Evolutionary conservation across 2,797 vertebrate genomes (phyloP).

Genomic region (Melanogrammus aeglefinus): DNA sequence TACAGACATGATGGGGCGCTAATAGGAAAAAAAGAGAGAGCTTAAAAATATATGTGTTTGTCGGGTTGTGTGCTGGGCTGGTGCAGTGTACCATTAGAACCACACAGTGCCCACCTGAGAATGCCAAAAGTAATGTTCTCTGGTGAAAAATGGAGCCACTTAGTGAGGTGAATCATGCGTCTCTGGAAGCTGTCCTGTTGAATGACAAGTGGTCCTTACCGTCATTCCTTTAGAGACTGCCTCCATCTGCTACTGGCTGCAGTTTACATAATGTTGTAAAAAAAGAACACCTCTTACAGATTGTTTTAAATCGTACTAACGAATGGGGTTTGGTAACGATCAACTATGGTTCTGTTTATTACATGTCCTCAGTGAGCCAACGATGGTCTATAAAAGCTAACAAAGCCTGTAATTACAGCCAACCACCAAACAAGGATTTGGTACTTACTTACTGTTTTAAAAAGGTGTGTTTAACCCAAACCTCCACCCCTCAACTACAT

Average conservation of each 20-base stretch:
- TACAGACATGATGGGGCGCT: slow-evolving; percentile 26
- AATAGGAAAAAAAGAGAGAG: slow-evolving; percentile 35
- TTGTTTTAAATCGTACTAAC: too few species aligned
- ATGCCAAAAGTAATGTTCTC: slow-evolving; percentile 63
- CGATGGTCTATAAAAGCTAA: too few species aligned
- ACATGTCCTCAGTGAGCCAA: too few species aligned
- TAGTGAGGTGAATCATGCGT: slow-evolving; percentile 58
- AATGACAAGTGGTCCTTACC: slow-evolving; percentile 58
- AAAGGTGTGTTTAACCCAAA: background rate
- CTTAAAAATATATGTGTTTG: too few species aligned
- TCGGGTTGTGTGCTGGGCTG: too few species aligned
- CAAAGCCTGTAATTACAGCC: background rate
- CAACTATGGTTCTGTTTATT: too few species aligned
- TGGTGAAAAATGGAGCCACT: slow-evolving; percentile 59
- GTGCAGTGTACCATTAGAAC: slow-evolving; percentile 3
- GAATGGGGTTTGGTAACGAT: too few species aligned
- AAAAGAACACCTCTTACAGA: too few species aligned
- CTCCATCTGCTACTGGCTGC: background rate
- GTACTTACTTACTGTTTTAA: background rate
- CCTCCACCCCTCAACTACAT: background rate
- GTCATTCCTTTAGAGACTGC: slow-evolving; percentile 51
- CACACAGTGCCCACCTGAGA: slow-evolving; percentile 32
- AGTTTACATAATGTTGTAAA: too few species aligned
- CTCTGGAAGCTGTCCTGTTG: slow-evolving; percentile 42
- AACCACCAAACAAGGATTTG: background rate